Evolutionary conservation across 2,888 invertebrate species (phyloP), one percentile per base, ranked within the genome.

Genomic region (Drosophila nigritarsus): DNA sequence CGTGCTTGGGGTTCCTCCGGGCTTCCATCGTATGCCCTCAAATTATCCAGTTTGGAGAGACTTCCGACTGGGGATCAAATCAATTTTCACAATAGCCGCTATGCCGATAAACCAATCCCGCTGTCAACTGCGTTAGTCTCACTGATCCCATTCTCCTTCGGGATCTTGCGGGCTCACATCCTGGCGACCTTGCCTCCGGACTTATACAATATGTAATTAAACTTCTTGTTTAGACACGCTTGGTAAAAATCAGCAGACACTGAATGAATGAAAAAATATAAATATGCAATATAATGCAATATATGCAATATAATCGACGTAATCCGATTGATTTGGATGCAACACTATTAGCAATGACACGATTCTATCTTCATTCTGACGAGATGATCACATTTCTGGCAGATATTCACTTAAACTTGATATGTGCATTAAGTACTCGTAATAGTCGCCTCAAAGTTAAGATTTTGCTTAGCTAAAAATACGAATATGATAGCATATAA

Each of bases 401-500:
- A 13, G 2, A n/a, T 27, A 55, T 29, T 54, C 13, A 29, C 13
- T 29, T 55, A 2, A n/a, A n/a, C 8, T 55, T 45, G 20, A 45
- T 45, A 3, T 45, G 45, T 13, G 45, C n/a, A 40, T 4, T n/a
- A 13, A 3, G 27, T 24, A 0, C 3, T n/a, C 20, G 24, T 9
- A 13, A 13, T 29, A n/a, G 38, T 38, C 38, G 55, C 27, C 27
- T 9, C 36, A 38, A n/a, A 59, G 45, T 53, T 53, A 50, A 51
- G 58, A 55, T 78, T 73, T 74, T 59, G 73, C 65, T 24, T 15
- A 8, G 45, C 81, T 85, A 85, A 82, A 85, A 82, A 85, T 85
- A 85, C 62, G 45, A 40, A 62, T 62, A 60, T 85, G 87, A 85
- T 80, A 73, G 87, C 84, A 85, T 84, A 82, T 84, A 84, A 84